Conservation (phyloP, 2,797 vertebrate genomes). For the Pangasius sanitwongsei region DNA sequence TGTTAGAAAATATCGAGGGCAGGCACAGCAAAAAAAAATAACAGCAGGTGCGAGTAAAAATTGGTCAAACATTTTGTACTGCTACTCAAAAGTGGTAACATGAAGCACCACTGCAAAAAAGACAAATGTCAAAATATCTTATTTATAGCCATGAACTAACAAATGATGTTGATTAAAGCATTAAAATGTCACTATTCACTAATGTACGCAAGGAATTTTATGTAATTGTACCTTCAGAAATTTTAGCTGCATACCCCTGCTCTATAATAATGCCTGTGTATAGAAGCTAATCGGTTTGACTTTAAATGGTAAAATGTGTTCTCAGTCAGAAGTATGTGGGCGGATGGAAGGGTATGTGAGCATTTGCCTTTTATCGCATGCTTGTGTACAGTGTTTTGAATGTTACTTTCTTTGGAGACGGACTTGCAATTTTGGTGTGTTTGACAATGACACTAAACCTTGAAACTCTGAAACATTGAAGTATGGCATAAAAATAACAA, state of each 20-base stretch:
- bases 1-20: background rate
- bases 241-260: background rate
- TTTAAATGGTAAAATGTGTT: slow-evolving; percentile 12
- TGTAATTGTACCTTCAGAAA: background rate
- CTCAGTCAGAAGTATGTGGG: background rate
- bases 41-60: background rate
- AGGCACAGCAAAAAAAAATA: background rate
- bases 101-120: background rate
- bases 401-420: background rate
- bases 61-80: background rate
- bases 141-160: background rate
- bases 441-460: background rate
- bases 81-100: background rate
- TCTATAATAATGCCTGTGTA: background rate
- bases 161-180: background rate
- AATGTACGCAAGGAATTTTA: background rate
- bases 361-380: background rate
- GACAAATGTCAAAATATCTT: background rate
- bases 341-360: background rate
- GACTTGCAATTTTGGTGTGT: background rate
- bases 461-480: background rate
- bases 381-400: too few species aligned
- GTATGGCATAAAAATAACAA: background rate
- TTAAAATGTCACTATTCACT: background rate
- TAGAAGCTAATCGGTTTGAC: background rate